phyloP scores from a whole-genome alignment of 2,113 vertebrate genomes.

The Sinocyclocheilus rhinocerous region DNA sequence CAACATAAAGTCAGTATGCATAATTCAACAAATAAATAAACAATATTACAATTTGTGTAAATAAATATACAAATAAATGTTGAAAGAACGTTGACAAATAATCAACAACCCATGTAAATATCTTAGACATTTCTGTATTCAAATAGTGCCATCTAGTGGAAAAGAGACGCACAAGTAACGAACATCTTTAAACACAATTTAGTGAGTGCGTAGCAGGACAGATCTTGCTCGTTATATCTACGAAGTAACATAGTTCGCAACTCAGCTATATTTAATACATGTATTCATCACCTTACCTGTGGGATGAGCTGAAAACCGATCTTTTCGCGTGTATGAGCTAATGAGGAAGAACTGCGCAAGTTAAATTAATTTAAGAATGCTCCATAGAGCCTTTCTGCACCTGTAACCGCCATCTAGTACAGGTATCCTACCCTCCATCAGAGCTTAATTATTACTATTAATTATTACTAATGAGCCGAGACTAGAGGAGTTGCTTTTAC shows the following conservation, averaged over 20 bases:
- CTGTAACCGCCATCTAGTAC: neutral
- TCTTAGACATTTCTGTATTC: neutral
- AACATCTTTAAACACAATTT: neutral
- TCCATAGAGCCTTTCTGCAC: neutral
- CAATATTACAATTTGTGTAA: neutral
- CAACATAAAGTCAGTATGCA: neutral
- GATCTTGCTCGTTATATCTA: neutral
- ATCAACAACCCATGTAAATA: neutral
- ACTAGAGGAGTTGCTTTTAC: neutral
- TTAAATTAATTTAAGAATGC: neutral
- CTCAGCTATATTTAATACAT: neutral
- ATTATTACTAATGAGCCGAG: neutral
- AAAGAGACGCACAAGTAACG: slow-evolving; percentile 1
- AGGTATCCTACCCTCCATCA: neutral
- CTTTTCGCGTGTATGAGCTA: neutral
- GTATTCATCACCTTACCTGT: neutral
- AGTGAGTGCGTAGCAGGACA: neutral
- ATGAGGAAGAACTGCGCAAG: neutral
- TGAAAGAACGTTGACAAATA: neutral
- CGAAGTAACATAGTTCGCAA: neutral
- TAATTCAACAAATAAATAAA: neutral
- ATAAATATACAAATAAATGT: neutral
- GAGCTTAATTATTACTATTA: no score
- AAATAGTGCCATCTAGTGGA: slow-evolving; percentile 39
- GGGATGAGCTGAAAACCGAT: neutral